A percentile compares a stretch with the other conserved stretches of the same genome.
phyloP scores from a whole-genome alignment of 2,797 vertebrate genomes.

The Phrynocephalus vlangalii region DNA sequence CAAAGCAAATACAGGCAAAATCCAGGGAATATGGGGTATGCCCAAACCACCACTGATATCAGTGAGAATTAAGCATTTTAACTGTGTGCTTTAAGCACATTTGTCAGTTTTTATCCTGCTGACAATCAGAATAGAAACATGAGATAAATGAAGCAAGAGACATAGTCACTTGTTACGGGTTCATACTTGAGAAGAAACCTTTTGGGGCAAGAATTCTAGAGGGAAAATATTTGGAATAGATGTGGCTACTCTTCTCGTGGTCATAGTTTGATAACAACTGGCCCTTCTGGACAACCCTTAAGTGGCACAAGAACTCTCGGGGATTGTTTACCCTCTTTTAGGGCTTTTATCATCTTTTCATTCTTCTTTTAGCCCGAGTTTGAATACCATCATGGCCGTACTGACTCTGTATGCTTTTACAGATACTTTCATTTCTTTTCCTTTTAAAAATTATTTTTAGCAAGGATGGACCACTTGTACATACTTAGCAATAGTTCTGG shows the following conservation, averaged over 20 bases:
- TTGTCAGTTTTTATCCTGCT: too few relatives aligned
- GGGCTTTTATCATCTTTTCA: too few relatives aligned
- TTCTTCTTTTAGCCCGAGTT: too few relatives aligned
- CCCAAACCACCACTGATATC: not conserved
- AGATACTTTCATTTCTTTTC: not conserved
- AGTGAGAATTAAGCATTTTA: not conserved
- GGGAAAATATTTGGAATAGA: not conserved
- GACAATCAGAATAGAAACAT: not conserved
- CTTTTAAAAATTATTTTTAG: not conserved
- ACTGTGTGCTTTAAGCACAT: not conserved
- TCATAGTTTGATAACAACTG: not conserved
- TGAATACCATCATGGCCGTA: too few relatives aligned
- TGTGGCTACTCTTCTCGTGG: too few relatives aligned
- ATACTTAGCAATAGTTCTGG: not conserved
- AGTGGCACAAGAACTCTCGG: not conserved
- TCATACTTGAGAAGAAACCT: not conserved
- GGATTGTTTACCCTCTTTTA: not conserved
- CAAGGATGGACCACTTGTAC: not conserved
- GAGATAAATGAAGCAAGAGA: not conserved
- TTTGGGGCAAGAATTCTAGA: not conserved
- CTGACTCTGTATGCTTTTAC: not conserved
- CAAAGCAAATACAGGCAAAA: too few relatives aligned
- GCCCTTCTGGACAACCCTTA: not conserved
- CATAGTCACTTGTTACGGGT: not conserved
- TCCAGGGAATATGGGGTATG: not conserved